Base-by-base conservation (phyloP, 2,888 invertebrate species). In the Pinctada fucata region DNA sequence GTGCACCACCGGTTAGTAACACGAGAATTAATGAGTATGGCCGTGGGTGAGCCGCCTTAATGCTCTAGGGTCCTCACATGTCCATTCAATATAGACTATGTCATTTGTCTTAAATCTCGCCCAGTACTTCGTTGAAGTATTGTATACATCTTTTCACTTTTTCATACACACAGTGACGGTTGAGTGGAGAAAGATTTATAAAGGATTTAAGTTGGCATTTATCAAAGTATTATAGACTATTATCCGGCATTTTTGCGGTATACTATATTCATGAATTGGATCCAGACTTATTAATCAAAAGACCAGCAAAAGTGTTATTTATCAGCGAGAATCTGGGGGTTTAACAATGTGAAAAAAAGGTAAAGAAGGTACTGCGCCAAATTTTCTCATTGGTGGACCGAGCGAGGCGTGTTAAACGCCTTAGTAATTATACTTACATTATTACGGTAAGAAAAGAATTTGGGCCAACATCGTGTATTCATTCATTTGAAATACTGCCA, bases 361-460 rank as follows among this genome's bases (percentile, higher is more conserved):
- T 58, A 10, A 58, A 58, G 58, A 58, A 13, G 8, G 58, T 13
- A 13, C 13, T 58, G 13, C 6, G 58, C 13, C 58, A 6, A 13
- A 6, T 13, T 13, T 13, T 10, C 58, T 58, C 58, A 58, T 58
- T 58, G 58, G 58, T 13, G 6, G 58, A 58, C 58, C 58, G 13
- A 58, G 58, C 13, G 58, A 58, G 13, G 58, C 58, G 58, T 58
- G 58, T 58, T 58, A 58, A 58, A 58, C 13, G 58, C 13, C 58
- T 58, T 58, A 10, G 58, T 58, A 58, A 58, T 58, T 58, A 13
- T 58, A 58, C 58, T 58, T 58, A 58, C 58, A 58, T 58, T 58
- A 58, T 58, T 58, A 58, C 6, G 6, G 58, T 58, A 58, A 58
- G 31, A 31, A 31, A 31, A 31, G 58, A 58, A 10, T 58, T 58